These are phyloP conservation scores for Prosopocoilus inquinatus DNA, from an alignment of 2,888 invertebrate species.

Conservation along the genomic window DNA sequence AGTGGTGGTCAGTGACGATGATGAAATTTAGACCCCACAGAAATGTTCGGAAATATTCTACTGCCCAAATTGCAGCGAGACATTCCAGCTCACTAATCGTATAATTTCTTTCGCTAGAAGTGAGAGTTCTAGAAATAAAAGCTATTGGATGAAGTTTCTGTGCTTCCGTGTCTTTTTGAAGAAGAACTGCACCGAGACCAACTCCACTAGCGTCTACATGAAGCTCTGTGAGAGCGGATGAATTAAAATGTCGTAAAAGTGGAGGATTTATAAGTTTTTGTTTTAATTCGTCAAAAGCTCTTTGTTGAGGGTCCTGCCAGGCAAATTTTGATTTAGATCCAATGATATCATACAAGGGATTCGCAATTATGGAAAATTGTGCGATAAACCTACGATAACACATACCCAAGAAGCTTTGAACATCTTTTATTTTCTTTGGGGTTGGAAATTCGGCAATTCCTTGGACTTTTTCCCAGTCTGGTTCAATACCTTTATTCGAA, in stretches of 20 bases:
- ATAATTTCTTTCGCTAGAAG: slow-evolving; percentile 37
- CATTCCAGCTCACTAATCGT: slow-evolving; percentile 44
- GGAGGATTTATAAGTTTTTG: slow-evolving; percentile 27
- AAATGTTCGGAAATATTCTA: slow-evolving; percentile 12
- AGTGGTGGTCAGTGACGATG: slow-evolving; percentile 13
- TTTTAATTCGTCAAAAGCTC: slow-evolving; percentile 25
- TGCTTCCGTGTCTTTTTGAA: slow-evolving; percentile 24
- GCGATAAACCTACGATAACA: slow-evolving; percentile 20
- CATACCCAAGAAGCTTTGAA: slow-evolving; percentile 21
- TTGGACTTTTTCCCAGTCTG: slow-evolving; percentile 27
- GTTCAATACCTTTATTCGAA: slow-evolving; percentile 23
- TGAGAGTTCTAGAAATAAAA: slow-evolving; percentile 12
- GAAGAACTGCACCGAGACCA: slow-evolving; percentile 39
- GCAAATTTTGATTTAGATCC: slow-evolving; percentile 11
- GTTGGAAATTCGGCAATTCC: slow-evolving; percentile 23
- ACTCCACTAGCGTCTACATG: slow-evolving; percentile 39
- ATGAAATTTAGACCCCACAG: slow-evolving; percentile 5
- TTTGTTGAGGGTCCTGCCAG: slow-evolving; percentile 12
- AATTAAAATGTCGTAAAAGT: slow-evolving; percentile 31
- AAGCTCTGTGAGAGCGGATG: slow-evolving; percentile 26
- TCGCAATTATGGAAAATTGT: slow-evolving; percentile 18
- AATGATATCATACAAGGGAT: slow-evolving; percentile 13
- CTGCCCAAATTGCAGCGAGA: slow-evolving; percentile 34
- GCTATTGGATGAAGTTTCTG: slow-evolving; percentile 9
- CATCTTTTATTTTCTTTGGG: slow-evolving; percentile 19